These are phyloP conservation scores for Mus spretus DNA, from an alignment of 2,797 vertebrate genomes.

Conservation along the genomic window DNA sequence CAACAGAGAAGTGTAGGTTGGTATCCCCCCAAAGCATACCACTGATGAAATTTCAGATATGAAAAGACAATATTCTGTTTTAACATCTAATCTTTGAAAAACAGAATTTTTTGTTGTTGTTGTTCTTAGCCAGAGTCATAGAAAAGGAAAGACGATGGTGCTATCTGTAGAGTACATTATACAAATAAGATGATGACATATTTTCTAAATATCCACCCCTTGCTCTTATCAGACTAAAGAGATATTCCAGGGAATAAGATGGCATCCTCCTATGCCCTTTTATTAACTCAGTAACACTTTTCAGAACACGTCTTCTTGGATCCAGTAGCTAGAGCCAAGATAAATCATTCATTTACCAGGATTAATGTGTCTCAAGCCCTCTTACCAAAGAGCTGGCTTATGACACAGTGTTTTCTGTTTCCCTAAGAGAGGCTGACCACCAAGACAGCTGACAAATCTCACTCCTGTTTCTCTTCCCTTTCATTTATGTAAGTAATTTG, in stretches of 20 bases:
- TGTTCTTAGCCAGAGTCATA: neutral
- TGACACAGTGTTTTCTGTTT: neutral
- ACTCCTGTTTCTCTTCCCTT: neutral
- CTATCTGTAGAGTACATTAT: neutral
- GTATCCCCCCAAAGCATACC: neutral
- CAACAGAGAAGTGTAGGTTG: neutral
- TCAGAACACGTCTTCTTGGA: neutral
- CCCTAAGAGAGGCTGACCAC: neutral
- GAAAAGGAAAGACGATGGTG: neutral
- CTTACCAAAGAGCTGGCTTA: neutral
- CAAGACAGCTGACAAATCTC: neutral
- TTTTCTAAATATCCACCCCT: slow-evolving; percentile 10
- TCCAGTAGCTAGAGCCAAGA: neutral
- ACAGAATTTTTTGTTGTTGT: neutral
- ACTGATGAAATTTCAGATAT: neutral
- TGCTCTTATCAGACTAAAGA: neutral
- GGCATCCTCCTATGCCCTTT: neutral
- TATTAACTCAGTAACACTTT: neutral
- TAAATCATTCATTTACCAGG: neutral
- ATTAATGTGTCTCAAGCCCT: neutral
- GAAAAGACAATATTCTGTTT: neutral
- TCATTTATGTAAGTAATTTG: neutral
- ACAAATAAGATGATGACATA: neutral
- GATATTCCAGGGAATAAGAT: neutral
- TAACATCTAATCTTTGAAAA: neutral